Evolutionary conservation across 1,140 invertebrate genomes (phyloP).

Genomic region (Drosophila mayri): DNA sequence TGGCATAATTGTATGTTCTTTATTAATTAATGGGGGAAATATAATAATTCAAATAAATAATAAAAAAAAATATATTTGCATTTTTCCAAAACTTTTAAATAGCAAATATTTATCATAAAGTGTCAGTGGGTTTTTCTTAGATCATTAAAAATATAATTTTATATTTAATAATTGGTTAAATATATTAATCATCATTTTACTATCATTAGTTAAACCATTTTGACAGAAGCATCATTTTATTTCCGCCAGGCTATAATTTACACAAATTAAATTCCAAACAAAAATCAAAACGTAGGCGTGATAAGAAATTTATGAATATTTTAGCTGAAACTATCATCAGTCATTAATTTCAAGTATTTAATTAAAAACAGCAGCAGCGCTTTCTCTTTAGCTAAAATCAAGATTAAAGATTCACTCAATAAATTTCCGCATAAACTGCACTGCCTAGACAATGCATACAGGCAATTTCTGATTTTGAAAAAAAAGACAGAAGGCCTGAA

Average conservation of each 20-base stretch:
- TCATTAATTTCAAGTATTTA: neutral
- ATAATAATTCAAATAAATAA: too few species aligned
- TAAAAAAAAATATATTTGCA: too few species aligned
- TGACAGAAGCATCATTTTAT: neutral
- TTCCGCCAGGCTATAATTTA: neutral
- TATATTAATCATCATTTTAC: neutral
- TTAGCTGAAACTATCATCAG: neutral
- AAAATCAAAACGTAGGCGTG: neutral
- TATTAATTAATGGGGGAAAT: conserved; percentile 5
- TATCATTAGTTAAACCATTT: conserved; percentile 1
- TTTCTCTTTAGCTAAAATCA: conserved; percentile 1
- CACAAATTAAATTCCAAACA: neutral
- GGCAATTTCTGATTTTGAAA: conserved; percentile 9
- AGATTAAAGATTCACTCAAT: neutral
- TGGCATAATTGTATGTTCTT: neutral
- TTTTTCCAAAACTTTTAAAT: neutral
- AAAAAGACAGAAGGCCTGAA: conserved; percentile 19
- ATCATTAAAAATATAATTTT: neutral
- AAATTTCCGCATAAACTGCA: conserved; percentile 19
- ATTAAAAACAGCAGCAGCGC: neutral
- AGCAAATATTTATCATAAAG: neutral
- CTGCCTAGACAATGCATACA: conserved; percentile 3
- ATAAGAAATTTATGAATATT: neutral
- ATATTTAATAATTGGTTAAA: neutral
- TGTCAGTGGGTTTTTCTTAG: neutral